Evolutionary conservation across 2,888 invertebrate genomes (phyloP).

Genomic region (Lacanobia wlatinum): DNA sequence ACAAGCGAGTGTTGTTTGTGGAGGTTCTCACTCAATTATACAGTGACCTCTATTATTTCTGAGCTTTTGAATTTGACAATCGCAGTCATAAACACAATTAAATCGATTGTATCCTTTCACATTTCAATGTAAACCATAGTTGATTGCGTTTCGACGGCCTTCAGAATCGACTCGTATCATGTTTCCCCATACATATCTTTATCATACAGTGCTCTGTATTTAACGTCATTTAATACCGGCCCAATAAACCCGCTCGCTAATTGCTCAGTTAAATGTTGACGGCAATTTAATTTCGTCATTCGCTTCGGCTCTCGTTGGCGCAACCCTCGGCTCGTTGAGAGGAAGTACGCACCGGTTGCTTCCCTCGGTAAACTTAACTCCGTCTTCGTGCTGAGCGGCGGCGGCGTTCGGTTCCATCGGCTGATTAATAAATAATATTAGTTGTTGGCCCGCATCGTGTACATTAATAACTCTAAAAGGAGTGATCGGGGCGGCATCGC

Average conservation of each 20-base stretch:
- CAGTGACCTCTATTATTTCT: slow-evolving; percentile 49
- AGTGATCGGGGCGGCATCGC: slow-evolving; percentile 46
- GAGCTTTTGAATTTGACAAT: slow-evolving; percentile 56
- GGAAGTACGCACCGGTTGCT: slow-evolving; percentile 79
- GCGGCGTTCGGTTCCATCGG: slow-evolving; percentile 69
- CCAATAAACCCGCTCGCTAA: slow-evolving; percentile 78
- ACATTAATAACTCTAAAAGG: slow-evolving; percentile 78
- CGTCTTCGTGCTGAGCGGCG: slow-evolving; percentile 66
- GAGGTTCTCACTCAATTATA: slow-evolving; percentile 39
- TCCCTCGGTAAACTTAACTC: slow-evolving; percentile 72
- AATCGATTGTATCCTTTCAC: slow-evolving; percentile 74
- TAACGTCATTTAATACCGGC: slow-evolving; percentile 72
- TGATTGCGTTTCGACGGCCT: slow-evolving; percentile 70
- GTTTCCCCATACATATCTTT: slow-evolving; percentile 74
- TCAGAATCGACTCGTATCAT: slow-evolving; percentile 71
- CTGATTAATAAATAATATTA: slow-evolving; percentile 78
- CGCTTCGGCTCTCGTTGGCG: slow-evolving; percentile 56
- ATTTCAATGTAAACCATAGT: slow-evolving; percentile 71
- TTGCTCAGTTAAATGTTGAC: slow-evolving; percentile 76
- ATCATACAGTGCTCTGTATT: slow-evolving; percentile 72
- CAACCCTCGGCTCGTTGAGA: slow-evolving; percentile 68
- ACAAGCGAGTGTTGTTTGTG: slow-evolving; percentile 13
- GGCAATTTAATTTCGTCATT: slow-evolving; percentile 79
- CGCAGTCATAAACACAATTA: slow-evolving; percentile 64
- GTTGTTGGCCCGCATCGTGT: slow-evolving; percentile 75